Percentiles rank a stretch among this genome's conserved stretches.
phyloP scores from a whole-genome alignment of 2,888 invertebrate species.

The Adineta ricciae region DNA sequence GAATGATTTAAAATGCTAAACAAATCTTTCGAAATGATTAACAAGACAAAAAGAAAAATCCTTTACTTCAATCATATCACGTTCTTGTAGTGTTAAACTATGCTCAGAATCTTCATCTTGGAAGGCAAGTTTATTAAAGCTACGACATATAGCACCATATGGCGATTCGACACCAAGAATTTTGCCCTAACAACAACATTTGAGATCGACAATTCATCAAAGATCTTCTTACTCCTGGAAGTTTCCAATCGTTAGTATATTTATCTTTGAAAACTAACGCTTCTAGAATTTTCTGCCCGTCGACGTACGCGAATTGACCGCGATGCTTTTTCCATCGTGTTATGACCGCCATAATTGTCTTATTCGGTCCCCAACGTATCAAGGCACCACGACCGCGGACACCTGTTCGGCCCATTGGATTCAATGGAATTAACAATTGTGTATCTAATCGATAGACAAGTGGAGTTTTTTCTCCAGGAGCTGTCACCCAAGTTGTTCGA shows the following conservation, averaged over 20 bases:
- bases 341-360: slow-evolving; percentile 45
- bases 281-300: slow-evolving; percentile 42
- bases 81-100: slow-evolving; percentile 38
- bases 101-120: slow-evolving; percentile 38
- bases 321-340: slow-evolving; percentile 42
- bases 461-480: slow-evolving; percentile 17
- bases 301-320: slow-evolving; percentile 37
- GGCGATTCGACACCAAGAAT: slow-evolving; percentile 40
- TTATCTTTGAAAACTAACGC: slow-evolving; percentile 40
- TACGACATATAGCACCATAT: slow-evolving; percentile 40
- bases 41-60: slow-evolving; percentile 34
- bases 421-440: slow-evolving; percentile 34
- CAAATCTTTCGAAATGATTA: slow-evolving; percentile 35
- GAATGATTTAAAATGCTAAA: background rate
- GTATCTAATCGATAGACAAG: background rate
- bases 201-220: no score
- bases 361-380: slow-evolving; percentile 50
- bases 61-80: slow-evolving; percentile 39
- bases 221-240: slow-evolving; percentile 40
- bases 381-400: slow-evolving; percentile 46
- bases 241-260: slow-evolving; percentile 37
- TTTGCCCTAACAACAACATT: slow-evolving; percentile 39
- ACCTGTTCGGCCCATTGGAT: slow-evolving; percentile 49
- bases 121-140: slow-evolving; percentile 40
- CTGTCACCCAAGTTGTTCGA: slow-evolving; percentile 40